Percentiles rank a stretch among this genome's conserved stretches.
Conservation (phyloP, 2,113 vertebrate genomes). For the Cyrtonyx montezumae region DNA sequence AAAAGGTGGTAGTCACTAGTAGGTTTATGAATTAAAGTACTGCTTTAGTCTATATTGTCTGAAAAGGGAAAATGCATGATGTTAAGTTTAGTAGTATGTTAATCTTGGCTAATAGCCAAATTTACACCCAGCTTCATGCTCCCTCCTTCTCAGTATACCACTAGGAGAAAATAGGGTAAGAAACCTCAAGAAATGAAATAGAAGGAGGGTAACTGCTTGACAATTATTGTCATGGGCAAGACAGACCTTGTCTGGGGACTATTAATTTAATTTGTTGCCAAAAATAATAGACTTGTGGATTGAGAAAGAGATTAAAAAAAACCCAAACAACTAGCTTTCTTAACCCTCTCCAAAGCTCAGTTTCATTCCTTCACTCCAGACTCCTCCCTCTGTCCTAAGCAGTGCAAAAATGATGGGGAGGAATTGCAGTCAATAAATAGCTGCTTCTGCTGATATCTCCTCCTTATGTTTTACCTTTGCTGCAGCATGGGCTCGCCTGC, state of each 20-base stretch:
- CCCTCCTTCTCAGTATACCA: not conserved
- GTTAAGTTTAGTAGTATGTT: not conserved
- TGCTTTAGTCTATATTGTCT: not conserved
- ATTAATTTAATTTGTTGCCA: not conserved
- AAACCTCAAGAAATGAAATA: not conserved
- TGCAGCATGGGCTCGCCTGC: fast-evolving
- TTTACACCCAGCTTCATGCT: fast-evolving
- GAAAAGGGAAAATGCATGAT: not conserved
- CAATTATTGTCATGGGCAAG: not conserved
- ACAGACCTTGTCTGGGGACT: not conserved
- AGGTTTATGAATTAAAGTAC: not conserved
- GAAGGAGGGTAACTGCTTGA: not conserved
- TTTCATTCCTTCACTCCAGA: not conserved
- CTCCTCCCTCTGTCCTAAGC: not conserved
- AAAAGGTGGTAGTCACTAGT: not conserved
- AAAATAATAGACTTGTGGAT: not conserved
- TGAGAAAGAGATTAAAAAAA: not conserved
- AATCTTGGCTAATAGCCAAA: not conserved
- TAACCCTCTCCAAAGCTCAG: fast-evolving
- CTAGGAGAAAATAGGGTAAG: not conserved
- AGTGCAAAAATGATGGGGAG: fast-evolving
- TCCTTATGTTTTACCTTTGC: not conserved
- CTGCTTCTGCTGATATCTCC: not conserved
- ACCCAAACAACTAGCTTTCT: not conserved
- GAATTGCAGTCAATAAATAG: not conserved